Percentiles rank a stretch among this genome's conserved stretches.
Conservation (phyloP, 2,888 invertebrate species). For the Orchesella flavescens region DNA sequence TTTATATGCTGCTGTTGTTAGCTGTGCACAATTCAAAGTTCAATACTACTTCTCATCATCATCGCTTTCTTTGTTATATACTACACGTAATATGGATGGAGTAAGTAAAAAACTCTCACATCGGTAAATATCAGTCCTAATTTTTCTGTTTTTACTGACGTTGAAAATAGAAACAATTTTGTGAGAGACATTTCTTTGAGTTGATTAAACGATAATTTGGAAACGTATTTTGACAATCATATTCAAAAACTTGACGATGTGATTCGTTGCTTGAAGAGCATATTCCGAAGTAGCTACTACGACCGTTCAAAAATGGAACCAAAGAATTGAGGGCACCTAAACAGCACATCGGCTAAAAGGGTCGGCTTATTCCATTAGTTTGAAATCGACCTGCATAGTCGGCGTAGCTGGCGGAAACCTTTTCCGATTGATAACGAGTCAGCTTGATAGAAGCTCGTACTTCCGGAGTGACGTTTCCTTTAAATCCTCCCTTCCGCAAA, state of each 20-base stretch:
- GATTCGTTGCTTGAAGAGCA: neutral
- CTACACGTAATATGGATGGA: slow-evolving; percentile 38
- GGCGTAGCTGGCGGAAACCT: slow-evolving; percentile 88
- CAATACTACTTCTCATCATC: neutral
- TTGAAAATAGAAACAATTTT: slow-evolving; percentile 18
- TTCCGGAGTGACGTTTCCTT: slow-evolving; percentile 90
- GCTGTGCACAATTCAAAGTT: neutral
- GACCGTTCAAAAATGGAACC: slow-evolving; percentile 27
- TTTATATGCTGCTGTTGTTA: neutral
- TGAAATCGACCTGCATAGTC: slow-evolving; percentile 77
- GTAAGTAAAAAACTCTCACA: slow-evolving; percentile 10
- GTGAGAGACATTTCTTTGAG: neutral
- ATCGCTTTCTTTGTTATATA: slow-evolving; percentile 1
- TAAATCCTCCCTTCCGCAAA: slow-evolving; percentile 96
- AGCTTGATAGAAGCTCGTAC: slow-evolving; percentile 91
- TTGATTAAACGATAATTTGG: slow-evolving; percentile 3
- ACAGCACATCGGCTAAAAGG: slow-evolving; percentile 67
- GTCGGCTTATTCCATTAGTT: slow-evolving; percentile 72
- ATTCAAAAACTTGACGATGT: neutral
- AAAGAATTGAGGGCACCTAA: slow-evolving; percentile 55
- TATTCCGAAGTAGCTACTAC: slow-evolving; percentile 10
- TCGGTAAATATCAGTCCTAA: neutral
- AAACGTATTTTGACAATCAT: slow-evolving; percentile 12
- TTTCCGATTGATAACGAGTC: slow-evolving; percentile 97
- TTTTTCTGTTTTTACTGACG: neutral